phyloP scores from a whole-genome alignment of 2,888 invertebrate genomes.

The Poecilus cupreus region DNA sequence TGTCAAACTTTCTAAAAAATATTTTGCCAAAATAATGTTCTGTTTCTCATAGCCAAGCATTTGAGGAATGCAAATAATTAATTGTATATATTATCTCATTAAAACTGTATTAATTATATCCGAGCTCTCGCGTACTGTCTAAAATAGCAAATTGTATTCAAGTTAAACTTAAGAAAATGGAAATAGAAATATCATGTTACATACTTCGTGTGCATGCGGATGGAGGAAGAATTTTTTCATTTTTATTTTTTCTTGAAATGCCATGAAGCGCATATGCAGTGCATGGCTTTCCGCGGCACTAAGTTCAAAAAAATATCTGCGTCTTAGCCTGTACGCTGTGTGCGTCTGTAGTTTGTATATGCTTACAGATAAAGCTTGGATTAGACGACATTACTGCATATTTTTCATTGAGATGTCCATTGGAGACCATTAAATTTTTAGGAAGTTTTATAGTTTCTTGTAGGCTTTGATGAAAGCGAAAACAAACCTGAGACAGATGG shows the following conservation, averaged over 20 bases:
- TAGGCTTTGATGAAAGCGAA: no score
- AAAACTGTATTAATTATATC: slow-evolving; percentile 32
- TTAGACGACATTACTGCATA: neutral
- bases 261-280: slow-evolving; percentile 16
- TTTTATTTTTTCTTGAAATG: slow-evolving; percentile 34
- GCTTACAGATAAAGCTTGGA: slow-evolving; percentile 16
- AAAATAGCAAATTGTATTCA: neutral
- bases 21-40: slow-evolving; percentile 42
- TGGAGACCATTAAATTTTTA: neutral
- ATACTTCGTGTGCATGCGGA: slow-evolving; percentile 14
- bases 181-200: slow-evolving; percentile 34
- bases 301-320: slow-evolving; percentile 38
- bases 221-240: slow-evolving; percentile 1
- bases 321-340: neutral
- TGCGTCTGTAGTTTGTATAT: slow-evolving; percentile 31
- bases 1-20: slow-evolving; percentile 50
- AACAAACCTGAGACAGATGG: no score
- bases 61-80: slow-evolving; percentile 32
- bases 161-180: neutral
- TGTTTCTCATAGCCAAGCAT: slow-evolving; percentile 24
- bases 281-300: slow-evolving; percentile 17
- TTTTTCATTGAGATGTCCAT: neutral
- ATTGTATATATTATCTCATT: slow-evolving; percentile 1
- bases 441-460: no score
- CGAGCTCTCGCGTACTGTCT: neutral